Evolutionary conservation across 2,888 invertebrate species (phyloP).

Genomic region (Stenchaetothrips biformis): DNA sequence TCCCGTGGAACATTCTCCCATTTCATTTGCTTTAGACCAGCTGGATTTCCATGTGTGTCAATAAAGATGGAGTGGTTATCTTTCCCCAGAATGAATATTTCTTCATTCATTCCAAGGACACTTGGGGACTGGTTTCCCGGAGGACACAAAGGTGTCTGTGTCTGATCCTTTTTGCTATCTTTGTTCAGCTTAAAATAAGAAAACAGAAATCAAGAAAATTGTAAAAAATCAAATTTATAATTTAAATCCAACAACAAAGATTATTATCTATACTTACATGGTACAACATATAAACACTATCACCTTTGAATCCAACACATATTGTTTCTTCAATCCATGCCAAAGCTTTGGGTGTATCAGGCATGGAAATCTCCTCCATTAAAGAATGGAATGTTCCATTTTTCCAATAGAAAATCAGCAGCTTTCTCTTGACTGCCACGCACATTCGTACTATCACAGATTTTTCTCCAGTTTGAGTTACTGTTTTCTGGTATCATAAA

Average conservation of each 20-base stretch:
- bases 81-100: slow-evolving; percentile 74
- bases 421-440: slow-evolving; percentile 77
- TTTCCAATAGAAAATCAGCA: slow-evolving; percentile 87
- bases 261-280: slow-evolving; percentile 54
- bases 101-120: slow-evolving; percentile 69
- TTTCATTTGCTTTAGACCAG: slow-evolving; percentile 44
- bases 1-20: slow-evolving; percentile 51
- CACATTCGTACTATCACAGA: slow-evolving; percentile 76
- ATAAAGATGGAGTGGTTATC: slow-evolving; percentile 84
- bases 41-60: slow-evolving; percentile 65
- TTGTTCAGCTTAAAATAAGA: slow-evolving; percentile 10
- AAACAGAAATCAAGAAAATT: slow-evolving; percentile 5
- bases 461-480: slow-evolving; percentile 67
- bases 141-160: slow-evolving; percentile 77
- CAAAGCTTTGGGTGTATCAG: slow-evolving; percentile 74
- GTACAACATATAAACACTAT: slow-evolving; percentile 61
- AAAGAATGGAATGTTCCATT: slow-evolving; percentile 71
- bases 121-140: slow-evolving; percentile 79
- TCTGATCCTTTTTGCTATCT: slow-evolving; percentile 48
- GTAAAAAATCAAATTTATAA: not conserved
- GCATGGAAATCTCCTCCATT: slow-evolving; percentile 65
- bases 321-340: slow-evolving; percentile 80
- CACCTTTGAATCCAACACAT: slow-evolving; percentile 80
- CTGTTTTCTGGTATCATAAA: slow-evolving; percentile 48
- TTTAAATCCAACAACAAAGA: not conserved